Conservation (phyloP, 2,113 vertebrate genomes). For the Pluvialis apricaria region DNA sequence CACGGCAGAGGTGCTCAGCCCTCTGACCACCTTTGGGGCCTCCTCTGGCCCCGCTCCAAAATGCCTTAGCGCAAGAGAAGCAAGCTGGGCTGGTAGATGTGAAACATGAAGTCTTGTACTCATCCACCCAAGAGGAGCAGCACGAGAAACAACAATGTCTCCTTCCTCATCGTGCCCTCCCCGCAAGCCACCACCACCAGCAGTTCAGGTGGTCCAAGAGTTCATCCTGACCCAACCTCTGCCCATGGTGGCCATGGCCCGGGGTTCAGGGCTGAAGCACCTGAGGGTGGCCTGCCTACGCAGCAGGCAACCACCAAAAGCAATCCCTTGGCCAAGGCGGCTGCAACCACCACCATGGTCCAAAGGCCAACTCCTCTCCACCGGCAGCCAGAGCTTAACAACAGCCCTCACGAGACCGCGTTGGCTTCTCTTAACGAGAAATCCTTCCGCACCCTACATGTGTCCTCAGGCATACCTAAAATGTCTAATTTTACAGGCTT, state of each 20-base stretch:
- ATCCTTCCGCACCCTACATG: rapidly evolving
- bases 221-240: neutral
- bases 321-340: neutral
- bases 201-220: neutral
- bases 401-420: rapidly evolving
- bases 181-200: rapidly evolving
- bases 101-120: rapidly evolving
- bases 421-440: neutral
- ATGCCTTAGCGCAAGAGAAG: neutral
- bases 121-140: neutral
- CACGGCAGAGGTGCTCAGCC: neutral
- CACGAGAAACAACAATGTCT: rapidly evolving
- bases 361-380: neutral
- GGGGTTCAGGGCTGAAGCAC: neutral
- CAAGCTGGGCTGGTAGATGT: neutral
- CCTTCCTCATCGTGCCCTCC: neutral
- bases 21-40: neutral
- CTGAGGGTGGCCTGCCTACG: rapidly evolving
- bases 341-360: neutral
- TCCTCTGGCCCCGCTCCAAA: neutral
- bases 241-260: neutral
- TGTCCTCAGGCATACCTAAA: rapidly evolving
- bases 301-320: rapidly evolving
- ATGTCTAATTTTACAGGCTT: rapidly evolving
- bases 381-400: neutral